Evolutionary conservation across 1,140 invertebrate genomes (phyloP), one percentile per base, ranked within the genome.

Genomic region (Bombus affinis): DNA sequence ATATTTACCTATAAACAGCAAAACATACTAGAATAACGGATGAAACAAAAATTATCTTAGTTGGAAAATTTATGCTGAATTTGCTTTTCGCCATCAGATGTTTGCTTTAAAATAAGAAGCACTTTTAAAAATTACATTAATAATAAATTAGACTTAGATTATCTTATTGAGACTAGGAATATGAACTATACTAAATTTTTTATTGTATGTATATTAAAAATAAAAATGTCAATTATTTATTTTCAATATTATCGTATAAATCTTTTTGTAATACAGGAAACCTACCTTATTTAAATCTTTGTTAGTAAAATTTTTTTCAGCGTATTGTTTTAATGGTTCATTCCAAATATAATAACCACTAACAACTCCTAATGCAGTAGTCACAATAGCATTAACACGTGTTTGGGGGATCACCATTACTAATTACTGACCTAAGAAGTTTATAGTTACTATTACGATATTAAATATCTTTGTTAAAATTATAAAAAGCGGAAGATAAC

Each of bases 271-370:
- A 37, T n/a, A 9, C 8, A 53, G 70, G 8, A 5, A 22, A 66
- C 62, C 44, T 75, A 89, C 88, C 59, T 83, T 74, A 75, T 87
- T 85, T 78, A 53, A 71, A 0, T 42, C 22, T 3, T 44, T 75
- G 32, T 32, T 47, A 18, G 13, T 3, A 57, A 72, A 39, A 22
- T 83, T 59, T 35, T 85, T 66, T 70, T 68, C 59, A 12, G 37
- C 0, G n/a, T 83, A 39, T 44, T 83, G 12, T 22, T 66, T 57
- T 8, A 81, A 75, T 6, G 70, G 13, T 13, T 35, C 42, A 42
- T 73, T 83, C 90, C 89, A 92, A 42, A 77, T 68, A 32, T 86
- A 92, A 42, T 73, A 57, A 62, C 87, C 84, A 1, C 28, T 47
- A 22, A 39, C 0, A n/a, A 2, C 0, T 5, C 91, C 90, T 65